Base-by-base conservation (phyloP, 2,113 vertebrate genomes). In the Excalfactoria chinensis region DNA sequence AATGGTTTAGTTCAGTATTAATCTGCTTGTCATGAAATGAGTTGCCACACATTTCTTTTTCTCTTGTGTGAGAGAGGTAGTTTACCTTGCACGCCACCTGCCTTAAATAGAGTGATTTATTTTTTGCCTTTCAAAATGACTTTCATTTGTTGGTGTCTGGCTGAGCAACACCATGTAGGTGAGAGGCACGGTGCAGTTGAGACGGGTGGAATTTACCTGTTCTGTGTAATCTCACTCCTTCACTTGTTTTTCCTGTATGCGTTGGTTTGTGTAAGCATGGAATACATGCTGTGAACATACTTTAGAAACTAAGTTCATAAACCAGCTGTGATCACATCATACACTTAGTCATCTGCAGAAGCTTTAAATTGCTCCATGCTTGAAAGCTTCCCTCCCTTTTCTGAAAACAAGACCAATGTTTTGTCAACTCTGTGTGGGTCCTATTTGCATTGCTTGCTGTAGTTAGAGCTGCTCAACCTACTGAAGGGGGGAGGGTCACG, bases 351-450 rank as follows among this genome's bases (percentile, higher is more conserved):
- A 95, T 83, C 53, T 95, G 76, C 81, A 87, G 78, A 60, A 88
- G 77, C 58, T 90, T 63, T 87, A 62, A 68, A 70, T 90, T 79
- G 16, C 4, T 69, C 41, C 74, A 60, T 91, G 75, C 60, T 87
- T 76, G 76, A 74, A 93, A 91, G 43, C 26, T 89, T 93, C 81
- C 64, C 82, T 94, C 75, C 68, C 59, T 84, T 25, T n/a, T 76
- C 55, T 76, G 71, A 87, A 93, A 96, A 79, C 81, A 94, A 85
- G 60, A 48, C 60, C 46, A 13, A 2, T 92, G 89, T 93, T 91
- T 93, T 95, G 82, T 86, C 89, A 96, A 77, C 93, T 92, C 67
- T 87, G 70, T 87, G 84, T 92, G 68, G 89, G 75, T 92, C 77
- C 63, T 87, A 11, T 86, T 95, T 83, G 55, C 4, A 0, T 85